A percentile compares a stretch with the other conserved stretches of the same genome.
These are phyloP conservation scores for Semotilus atromaculatus DNA, from an alignment of 2,797 vertebrate species.

Conservation along the genomic window DNA sequence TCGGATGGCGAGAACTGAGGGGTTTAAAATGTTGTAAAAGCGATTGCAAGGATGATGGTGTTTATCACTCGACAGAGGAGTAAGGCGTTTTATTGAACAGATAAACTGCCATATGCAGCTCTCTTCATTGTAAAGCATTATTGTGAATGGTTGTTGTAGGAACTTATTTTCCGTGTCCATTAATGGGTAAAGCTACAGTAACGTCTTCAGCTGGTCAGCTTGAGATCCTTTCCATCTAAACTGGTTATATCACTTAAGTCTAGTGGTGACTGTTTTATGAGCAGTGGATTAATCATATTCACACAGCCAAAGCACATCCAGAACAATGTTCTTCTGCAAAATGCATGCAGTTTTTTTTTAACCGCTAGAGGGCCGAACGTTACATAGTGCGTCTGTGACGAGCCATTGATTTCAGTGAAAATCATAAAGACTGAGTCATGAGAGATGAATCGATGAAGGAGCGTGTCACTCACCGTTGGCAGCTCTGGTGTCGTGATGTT, in stretches of 20 bases:
- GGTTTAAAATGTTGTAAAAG: too few relatives aligned
- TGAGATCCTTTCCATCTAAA: not conserved
- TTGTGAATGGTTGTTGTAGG: too few relatives aligned
- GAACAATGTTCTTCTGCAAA: not conserved
- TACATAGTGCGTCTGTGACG: not conserved
- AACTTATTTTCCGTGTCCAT: not conserved
- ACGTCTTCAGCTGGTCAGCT: not conserved
- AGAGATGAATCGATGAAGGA: not conserved
- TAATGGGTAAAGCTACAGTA: not conserved
- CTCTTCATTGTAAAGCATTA: too few relatives aligned
- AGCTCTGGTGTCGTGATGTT: conserved; percentile 14
- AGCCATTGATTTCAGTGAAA: not conserved
- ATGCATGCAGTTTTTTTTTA: not conserved
- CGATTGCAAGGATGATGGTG: too few relatives aligned
- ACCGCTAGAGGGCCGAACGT: not conserved
- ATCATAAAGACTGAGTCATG: not conserved
- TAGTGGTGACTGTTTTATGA: not conserved
- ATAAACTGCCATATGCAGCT: too few relatives aligned
- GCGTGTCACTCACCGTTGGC: conserved; percentile 64
- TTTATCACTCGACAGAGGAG: too few relatives aligned
- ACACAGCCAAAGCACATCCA: not conserved
- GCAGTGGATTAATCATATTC: not conserved
- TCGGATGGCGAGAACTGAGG: not conserved
- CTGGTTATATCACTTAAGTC: not conserved
- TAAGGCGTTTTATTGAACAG: not conserved